Evolutionary conservation across 2,797 vertebrate genomes (phyloP).

Genomic region (Cyprinella venusta): DNA sequence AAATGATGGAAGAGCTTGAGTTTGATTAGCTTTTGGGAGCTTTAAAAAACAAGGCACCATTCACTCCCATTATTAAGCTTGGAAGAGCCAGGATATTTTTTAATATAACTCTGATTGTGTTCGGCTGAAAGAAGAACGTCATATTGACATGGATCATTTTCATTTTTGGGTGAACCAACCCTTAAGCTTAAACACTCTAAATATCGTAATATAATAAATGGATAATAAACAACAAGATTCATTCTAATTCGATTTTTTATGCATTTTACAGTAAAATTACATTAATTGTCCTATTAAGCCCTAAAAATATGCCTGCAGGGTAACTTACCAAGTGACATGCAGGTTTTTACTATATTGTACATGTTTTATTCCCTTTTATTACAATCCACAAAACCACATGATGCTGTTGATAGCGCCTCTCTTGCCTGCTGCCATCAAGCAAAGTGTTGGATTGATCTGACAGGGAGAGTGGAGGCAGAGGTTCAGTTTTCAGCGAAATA

Average conservation of each 20-base stretch:
- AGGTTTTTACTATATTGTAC: background rate
- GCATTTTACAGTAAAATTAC: background rate
- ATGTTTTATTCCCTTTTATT: slow-evolving; percentile 8
- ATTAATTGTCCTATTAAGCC: background rate
- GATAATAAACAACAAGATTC: background rate
- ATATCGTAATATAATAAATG: background rate
- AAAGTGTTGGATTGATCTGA: slow-evolving; percentile 50
- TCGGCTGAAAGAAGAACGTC: no score
- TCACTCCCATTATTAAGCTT: no score
- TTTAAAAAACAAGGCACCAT: no score
- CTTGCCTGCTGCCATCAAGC: slow-evolving; percentile 28
- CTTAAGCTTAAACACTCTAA: no score
- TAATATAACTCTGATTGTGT: no score
- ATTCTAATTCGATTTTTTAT: background rate
- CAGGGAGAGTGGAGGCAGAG: slow-evolving; percentile 33
- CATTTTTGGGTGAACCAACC: no score
- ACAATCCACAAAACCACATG: slow-evolving; percentile 13
- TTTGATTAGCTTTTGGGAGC: no score
- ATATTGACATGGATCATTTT: no score
- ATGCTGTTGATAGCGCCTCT: slow-evolving; percentile 25
- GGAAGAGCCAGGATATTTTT: no score
- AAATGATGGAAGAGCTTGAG: no score
- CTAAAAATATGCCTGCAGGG: background rate
- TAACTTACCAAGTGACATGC: background rate
- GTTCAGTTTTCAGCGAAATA: slow-evolving; percentile 35